Evolutionary conservation across 2,888 invertebrate genomes (phyloP), one percentile per base, ranked within the genome.

Genomic region (Abrostola triplasia): DNA sequence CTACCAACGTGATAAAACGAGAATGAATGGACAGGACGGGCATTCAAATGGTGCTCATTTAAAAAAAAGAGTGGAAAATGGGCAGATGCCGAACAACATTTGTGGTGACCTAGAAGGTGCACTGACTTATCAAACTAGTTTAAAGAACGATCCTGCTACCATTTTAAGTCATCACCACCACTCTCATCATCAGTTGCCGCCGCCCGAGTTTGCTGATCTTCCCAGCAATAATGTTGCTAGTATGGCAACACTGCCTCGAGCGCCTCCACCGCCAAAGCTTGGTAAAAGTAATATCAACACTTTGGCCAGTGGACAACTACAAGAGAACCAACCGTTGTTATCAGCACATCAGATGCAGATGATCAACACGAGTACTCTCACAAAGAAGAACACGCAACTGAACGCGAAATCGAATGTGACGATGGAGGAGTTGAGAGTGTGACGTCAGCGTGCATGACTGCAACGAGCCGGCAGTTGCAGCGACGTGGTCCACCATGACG

Each of bases 1-100:
- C 88, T 99, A 99, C 86, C 98, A 99, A 86, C 95, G 98, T 59
- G 98, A 98, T 85, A 98, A 98, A 88, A 97, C 97, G 70, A 95
- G 97, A 75, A 96, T 97, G 94, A 94, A 96, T 69, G 95, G 95
- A 10, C 95, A 95, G 81, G 95, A 95, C 8, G 93, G 92, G 35
- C 95, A 95, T 64, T 88, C 94, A 8, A 96, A 94, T 63, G 93
- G 95, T 0, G 88, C 93, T 1, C 95, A 95, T 82, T 92, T 95
- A 57, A 96, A 97, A 85, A 96, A 97, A 82, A 95, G 97, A 42
- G 97, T 96, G 70, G 97, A 98, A 85, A 98, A 98, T 81, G 97
- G 98, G 0, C 97, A 97, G 87, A 97, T 98, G 97, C 97, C 98
- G 7, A 98, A 98, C 85, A 98, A 97, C 82, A 98, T 98, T 72